phyloP scores from a whole-genome alignment of 1,140 invertebrate species.

The Drosophila punjabiensis region DNA sequence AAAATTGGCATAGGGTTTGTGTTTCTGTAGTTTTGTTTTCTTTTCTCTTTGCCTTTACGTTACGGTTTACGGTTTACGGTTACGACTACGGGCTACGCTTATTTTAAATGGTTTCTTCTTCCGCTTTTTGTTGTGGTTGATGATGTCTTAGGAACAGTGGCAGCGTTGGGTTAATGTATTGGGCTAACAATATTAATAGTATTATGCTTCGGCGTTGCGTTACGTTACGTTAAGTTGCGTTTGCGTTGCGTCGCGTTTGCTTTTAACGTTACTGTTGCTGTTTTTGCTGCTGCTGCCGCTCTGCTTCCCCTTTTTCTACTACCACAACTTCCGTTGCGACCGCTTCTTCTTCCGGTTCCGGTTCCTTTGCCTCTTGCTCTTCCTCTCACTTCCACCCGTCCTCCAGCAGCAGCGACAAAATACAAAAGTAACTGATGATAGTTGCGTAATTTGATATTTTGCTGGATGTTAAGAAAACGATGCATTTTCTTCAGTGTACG shows the following conservation, averaged over 20 bases:
- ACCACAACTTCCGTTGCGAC: conserved; percentile 20
- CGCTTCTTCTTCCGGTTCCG: conserved; percentile 38
- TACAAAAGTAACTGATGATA: conserved; percentile 85
- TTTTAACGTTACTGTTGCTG: conserved; percentile 20
- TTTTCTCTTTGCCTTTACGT: conserved; percentile 43
- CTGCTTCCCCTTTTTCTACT: conserved; percentile 23
- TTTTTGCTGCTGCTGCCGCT: conserved; percentile 34
- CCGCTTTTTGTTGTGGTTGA: conserved; percentile 26
- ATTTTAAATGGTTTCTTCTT: conserved; percentile 36
- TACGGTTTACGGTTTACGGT: conserved; percentile 42
- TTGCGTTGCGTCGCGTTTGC: conserved; percentile 45
- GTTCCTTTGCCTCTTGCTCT: conserved; percentile 25
- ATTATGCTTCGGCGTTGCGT: conserved; percentile 51
- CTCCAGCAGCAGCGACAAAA: conserved; percentile 80
- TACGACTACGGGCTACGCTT: conserved; percentile 59
- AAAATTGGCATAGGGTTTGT: conserved; percentile 72
- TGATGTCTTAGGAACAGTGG: conserved; percentile 80
- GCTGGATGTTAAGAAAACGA: conserved; percentile 84
- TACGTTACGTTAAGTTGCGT: conserved; percentile 36
- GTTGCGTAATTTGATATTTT: conserved; percentile 84
- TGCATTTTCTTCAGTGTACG: conserved; percentile 78
- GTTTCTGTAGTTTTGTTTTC: conserved; percentile 31
- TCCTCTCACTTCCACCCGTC: conserved; percentile 55
- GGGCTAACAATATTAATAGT: conserved; percentile 61
- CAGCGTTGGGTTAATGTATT: conserved; percentile 79